Conservation (phyloP, 2,888 invertebrate species). For the Lapara coniferarum region DNA sequence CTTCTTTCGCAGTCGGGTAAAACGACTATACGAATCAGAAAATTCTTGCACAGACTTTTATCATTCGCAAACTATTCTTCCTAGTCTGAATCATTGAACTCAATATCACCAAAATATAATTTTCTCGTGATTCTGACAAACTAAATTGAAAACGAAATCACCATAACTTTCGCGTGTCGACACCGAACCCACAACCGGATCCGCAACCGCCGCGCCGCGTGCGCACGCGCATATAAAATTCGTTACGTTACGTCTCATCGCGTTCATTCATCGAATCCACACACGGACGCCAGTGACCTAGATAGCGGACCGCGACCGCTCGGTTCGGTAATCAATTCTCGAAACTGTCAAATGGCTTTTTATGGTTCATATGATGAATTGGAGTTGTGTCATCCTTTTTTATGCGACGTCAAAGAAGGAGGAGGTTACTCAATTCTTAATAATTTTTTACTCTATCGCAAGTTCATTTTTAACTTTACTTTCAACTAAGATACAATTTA, state of each 20-base stretch:
- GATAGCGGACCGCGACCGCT: neutral
- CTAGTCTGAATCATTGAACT: neutral
- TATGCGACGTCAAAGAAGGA: too few relatives aligned
- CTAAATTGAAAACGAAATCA: neutral
- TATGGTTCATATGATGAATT: neutral
- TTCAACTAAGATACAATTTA: too few relatives aligned
- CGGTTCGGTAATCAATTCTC: neutral
- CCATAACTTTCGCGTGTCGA: constrained; percentile 16
- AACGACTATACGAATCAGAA: too few relatives aligned
- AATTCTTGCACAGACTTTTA: too few relatives aligned
- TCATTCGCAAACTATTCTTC: too few relatives aligned
- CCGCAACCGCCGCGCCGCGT: neutral
- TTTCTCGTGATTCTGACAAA: neutral
- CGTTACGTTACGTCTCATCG: neutral
- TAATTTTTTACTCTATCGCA: too few relatives aligned
- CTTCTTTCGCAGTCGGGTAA: too few relatives aligned
- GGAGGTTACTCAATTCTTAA: too few relatives aligned
- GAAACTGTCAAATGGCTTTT: neutral
- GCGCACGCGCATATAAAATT: neutral
- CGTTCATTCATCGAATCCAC: constrained; percentile 6
- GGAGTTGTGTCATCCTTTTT: too few relatives aligned
- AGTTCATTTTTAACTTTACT: too few relatives aligned
- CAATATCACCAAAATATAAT: neutral
- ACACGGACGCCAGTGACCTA: neutral
- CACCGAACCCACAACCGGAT: constrained; percentile 16